Evolutionary conservation across 2,797 vertebrate species (phyloP), one percentile per base, ranked within the genome.

Genomic region (Lophotriccus pileatus): DNA sequence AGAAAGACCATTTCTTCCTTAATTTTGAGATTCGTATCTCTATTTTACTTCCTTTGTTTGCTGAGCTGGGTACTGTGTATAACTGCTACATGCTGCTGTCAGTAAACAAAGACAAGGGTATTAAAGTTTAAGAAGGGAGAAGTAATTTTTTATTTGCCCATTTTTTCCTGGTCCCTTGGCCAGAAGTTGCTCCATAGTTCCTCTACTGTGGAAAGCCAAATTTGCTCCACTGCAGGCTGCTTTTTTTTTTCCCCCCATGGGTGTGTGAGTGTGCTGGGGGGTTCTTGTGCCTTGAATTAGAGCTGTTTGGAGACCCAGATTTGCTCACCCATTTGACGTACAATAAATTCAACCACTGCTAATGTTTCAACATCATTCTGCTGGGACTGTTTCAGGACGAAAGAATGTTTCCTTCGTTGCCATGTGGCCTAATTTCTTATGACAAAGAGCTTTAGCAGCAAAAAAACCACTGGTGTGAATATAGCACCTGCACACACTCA

Each of bases 341-440:
- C 58, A 72, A 78, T 83, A 86, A 93, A 89, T 69, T 81, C 62
- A 91, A 24, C 66, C 43, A 15, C 62, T 49, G 66, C 76, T 91
- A 86, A 74, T 0, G 0, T 84, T 94, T 94, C 59, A 79, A 50
- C 91, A 82, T 78, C 7, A 14, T 90, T 96, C 85, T 96, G 44
- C 53, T 82, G 69, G 66, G 69, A 94, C 92, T 95, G 70, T 92
- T 96, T 93, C 43, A 73, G 73, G 50, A 90, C 7, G 53, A 86
- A 89, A 43, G 56, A 89, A 82, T 90, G 32, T 90, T 94, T 95
- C 53, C 74, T 93, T 95, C 76, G 15, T 84, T 91, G 87, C 79
- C 66, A 24, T 21, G 78, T 94, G 60, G 52, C 89, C 83, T 96
- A 89, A 91, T 93, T 95, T 93, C 91, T 83, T 90, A 43, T 56